phyloP scores from a whole-genome alignment of 2,888 invertebrate genomes.

The Ellobium chinense region DNA sequence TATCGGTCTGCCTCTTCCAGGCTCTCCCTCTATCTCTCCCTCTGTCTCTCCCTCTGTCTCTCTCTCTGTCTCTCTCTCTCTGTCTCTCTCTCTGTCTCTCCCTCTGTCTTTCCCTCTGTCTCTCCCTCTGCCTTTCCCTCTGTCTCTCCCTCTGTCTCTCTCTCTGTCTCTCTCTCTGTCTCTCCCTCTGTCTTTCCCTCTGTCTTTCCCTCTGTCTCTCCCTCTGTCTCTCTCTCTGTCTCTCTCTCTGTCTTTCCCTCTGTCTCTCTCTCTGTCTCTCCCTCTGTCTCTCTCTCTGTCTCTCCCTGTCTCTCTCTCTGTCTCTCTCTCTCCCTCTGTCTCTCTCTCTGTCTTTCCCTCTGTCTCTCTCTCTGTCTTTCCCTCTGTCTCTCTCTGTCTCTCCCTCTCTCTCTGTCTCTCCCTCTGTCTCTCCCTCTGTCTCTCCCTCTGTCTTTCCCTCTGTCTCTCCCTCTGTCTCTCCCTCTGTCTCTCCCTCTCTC shows the following conservation, averaged over 20 bases:
- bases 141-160: not conserved
- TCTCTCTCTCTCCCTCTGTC: not conserved
- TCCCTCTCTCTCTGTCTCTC: not conserved
- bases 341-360: not conserved
- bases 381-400: slow-evolving; percentile 2
- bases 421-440: no score
- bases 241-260: slow-evolving; percentile 7
- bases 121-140: not conserved
- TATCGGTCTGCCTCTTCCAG: no score
- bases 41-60: not conserved
- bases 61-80: not conserved
- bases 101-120: not conserved
- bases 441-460: no score
- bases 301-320: not conserved
- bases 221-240: slow-evolving; percentile 6
- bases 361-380: not conserved
- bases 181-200: not conserved
- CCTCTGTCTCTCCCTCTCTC: no score
- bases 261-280: not conserved
- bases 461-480: no score
- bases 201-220: not conserved
- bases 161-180: not conserved
- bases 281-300: not conserved
- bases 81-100: not conserved
- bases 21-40: not conserved